Evolutionary conservation across 2,888 invertebrate species (phyloP).

Genomic region (Melikaiella ostensackeni): DNA sequence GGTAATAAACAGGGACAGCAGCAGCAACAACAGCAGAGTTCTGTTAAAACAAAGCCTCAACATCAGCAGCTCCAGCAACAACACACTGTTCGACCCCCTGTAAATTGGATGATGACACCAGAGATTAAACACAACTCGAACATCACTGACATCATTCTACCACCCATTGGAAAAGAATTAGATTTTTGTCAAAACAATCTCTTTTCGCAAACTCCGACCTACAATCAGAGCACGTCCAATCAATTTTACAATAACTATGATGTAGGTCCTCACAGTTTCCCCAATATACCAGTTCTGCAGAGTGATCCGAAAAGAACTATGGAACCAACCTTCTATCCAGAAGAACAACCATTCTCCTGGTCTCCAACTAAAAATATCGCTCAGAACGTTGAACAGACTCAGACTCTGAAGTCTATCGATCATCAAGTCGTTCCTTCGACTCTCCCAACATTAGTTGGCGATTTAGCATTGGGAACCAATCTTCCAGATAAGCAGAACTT

Average conservation of each 20-base stretch:
- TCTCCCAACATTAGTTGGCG: conserved; percentile 81
- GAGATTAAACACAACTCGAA: conserved; percentile 76
- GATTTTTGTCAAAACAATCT: conserved; percentile 75
- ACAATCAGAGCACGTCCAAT: conserved; percentile 72
- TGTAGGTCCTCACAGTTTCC: conserved; percentile 68
- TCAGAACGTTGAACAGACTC: conserved; percentile 73
- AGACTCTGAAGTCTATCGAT: conserved; percentile 67
- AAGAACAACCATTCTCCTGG: conserved; percentile 80
- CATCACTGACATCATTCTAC: conserved; percentile 77
- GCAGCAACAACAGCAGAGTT: conserved; percentile 53
- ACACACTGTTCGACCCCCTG: conserved; percentile 76
- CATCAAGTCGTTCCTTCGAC: conserved; percentile 78
- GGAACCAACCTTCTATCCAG: conserved; percentile 66
- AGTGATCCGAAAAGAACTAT: conserved; percentile 67
- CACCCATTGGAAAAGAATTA: conserved; percentile 77
- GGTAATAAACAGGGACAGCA: conserved; percentile 49
- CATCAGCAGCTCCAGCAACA: conserved; percentile 71
- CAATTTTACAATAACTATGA: conserved; percentile 76
- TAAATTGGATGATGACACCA: conserved; percentile 83
- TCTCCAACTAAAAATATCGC: conserved; percentile 79
- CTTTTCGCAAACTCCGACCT: conserved; percentile 70
- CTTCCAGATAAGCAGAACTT: conserved; percentile 73
- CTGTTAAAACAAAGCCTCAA: conserved; percentile 56
- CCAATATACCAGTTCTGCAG: conserved; percentile 71
- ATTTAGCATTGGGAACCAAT: conserved; percentile 79